Evolutionary conservation across 2,888 invertebrate genomes (phyloP), one percentile per base, ranked within the genome.

Genomic region (Trilocha varians): DNA sequence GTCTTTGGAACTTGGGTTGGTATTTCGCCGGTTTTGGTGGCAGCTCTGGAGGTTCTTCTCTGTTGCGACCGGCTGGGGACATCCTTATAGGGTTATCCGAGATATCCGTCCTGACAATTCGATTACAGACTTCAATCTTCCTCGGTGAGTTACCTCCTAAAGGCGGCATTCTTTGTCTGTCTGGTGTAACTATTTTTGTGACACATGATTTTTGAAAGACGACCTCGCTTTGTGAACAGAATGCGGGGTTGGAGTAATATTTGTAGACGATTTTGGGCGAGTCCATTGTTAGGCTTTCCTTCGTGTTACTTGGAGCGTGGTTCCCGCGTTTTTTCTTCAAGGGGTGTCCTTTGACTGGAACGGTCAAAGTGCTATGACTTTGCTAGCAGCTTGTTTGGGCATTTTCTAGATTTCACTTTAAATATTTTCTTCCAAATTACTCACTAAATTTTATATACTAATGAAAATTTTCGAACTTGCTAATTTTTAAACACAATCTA

Each of bases 231-330:
- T 92, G 91, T 17, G 91, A 89, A 65, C 92, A 93, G 65, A 94
- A 94, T 0, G 93, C 93, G 41, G 93, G 93, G 65, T 94, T 94
- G 5, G 91, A 91, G 59, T 94, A 94, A 57, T 91, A 91, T 70
- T 90, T 88, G 63, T 87, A 87, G 2, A 86, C 73, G 6, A 87
- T 87, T 63, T 84, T 86, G 18, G 86, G 86, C 14, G 86, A 86
- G 49, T 87, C 84, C 87, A 87, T 53, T 54, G 32, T 63, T 68
- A 70, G 70, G 70, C n/a, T n/a, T n/a, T n/a, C n/a, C 35, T 42
- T 25, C 36, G 16, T 36, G 35, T 43, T 42, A 18, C 45, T 40
- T 44, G 65, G 59, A 63, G 57, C 74, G 71, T 75, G 47, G 33
- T 64, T 72, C 67, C 64, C 25, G 25, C 25, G 6, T 61, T 45